Percentiles rank a stretch among this genome's conserved stretches.
Evolutionary conservation across 2,113 vertebrate genomes (phyloP).

Genomic region (Lucifuga dentata): DNA sequence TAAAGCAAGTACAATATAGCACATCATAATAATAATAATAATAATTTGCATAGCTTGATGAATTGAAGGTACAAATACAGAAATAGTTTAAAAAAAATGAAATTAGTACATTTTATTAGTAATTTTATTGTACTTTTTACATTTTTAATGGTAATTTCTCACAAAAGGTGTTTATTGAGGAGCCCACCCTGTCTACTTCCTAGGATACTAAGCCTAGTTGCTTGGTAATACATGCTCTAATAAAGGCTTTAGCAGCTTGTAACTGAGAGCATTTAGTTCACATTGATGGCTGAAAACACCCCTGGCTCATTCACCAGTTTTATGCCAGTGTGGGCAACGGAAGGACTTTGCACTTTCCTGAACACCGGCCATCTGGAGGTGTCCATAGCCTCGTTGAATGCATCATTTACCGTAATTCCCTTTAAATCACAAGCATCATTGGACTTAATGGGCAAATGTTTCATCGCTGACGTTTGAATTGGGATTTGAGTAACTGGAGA

Average conservation of each 20-base stretch:
- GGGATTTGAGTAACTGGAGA: constrained; percentile 77
- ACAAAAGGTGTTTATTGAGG: constrained; percentile 40
- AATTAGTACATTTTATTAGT: too few species aligned
- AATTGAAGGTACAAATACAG: too few species aligned
- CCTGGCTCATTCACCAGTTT: constrained; percentile 51
- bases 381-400: constrained; percentile 71
- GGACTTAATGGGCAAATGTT: constrained; percentile 84
- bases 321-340: constrained; percentile 38
- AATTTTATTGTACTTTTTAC: constrained; percentile 36
- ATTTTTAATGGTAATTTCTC: constrained; percentile 43
- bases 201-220: constrained; percentile 28
- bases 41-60: too few species aligned
- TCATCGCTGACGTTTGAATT: constrained; percentile 70
- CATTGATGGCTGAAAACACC: constrained; percentile 44
- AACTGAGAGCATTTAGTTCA: constrained; percentile 62
- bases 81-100: too few species aligned
- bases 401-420: constrained; percentile 83
- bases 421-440: constrained; percentile 84
- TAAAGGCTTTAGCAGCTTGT: constrained; percentile 68
- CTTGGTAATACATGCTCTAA: constrained; percentile 41
- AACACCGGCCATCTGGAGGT: constrained; percentile 80
- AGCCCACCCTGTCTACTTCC: constrained; percentile 33
- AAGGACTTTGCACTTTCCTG: constrained; percentile 69
- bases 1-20: too few species aligned
- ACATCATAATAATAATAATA: too few species aligned